Base-by-base conservation (phyloP, 2,888 invertebrate species). In the Zeuzera pyrina region DNA sequence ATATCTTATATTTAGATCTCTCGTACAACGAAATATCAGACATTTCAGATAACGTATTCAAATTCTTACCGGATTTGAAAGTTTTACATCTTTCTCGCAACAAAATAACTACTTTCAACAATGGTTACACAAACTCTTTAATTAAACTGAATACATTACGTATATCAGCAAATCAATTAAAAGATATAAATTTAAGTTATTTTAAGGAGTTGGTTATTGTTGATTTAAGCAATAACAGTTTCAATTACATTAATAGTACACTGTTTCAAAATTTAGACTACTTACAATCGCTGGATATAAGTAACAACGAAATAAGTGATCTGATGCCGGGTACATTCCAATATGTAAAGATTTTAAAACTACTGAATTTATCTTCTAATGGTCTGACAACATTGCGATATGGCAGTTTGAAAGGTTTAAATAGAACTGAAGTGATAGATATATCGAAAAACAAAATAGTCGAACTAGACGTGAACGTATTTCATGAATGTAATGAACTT, bases 281-380 rank as follows among this genome's bases (percentile, higher is more conserved):
- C 11, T 47, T 81, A 31, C 66, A 69, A 35, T 58, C 57, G 30
- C 43, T 79, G 21, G 73, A 78, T 42, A 28, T 79, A 2, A 76
- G 76, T 37, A 36, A 40, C 12, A 81, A 79, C 34, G 57, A 62
- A 25, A 63, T 79, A 16, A 39, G 41, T 1, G 49, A 51, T 15
- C 13, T 81, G 7, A 47, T 49, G 10, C 81, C 81, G 1, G 81
- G 77, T 1, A 71, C 70, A 5, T 81, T 81, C 40, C 59, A 63
- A 39, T 49, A 48, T 31, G 56, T 69, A 39, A 64, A 57, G 47
- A 64, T 62, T 41, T 48, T 81, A 27, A 71, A 66, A 43, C 36
- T 63, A 4, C 41, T 81, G 0, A 77, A 78, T 35, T 35, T 78
- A 12, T 79, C 81, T 3, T 57, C 62, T 2, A 81, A 79, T 38